Percentiles rank a stretch among this genome's conserved stretches.
Evolutionary conservation across 2,113 vertebrate genomes (phyloP).

Genomic region (Tympanuchus pallidicinctus): DNA sequence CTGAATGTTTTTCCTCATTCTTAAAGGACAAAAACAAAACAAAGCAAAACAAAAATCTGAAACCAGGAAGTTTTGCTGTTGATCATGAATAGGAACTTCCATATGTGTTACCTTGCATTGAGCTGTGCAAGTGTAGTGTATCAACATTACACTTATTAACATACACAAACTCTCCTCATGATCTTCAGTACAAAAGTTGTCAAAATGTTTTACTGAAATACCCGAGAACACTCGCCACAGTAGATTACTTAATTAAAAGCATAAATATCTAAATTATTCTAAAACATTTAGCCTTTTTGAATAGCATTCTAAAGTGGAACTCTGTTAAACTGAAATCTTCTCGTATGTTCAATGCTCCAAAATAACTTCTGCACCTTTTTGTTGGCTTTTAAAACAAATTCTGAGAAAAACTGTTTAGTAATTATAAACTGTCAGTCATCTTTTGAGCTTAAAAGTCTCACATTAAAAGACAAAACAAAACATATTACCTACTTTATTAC

Average conservation of each 20-base stretch:
- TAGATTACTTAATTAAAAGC: background rate
- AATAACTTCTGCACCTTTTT: background rate
- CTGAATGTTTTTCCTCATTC: constrained; percentile 42
- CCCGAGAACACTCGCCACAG: background rate
- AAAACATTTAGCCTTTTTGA: background rate
- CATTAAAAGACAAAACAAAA: background rate
- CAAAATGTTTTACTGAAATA: background rate
- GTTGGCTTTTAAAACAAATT: background rate
- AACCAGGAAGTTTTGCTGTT: background rate
- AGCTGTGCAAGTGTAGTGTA: background rate
- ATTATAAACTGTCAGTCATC: background rate
- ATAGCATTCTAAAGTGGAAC: background rate
- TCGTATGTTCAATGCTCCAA: background rate
- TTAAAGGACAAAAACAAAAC: background rate
- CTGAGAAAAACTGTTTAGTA: background rate
- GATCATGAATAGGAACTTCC: background rate
- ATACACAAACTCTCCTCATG: background rate
- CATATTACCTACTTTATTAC: background rate
- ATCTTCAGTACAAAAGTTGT: background rate
- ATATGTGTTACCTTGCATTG: background rate
- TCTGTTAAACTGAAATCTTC: background rate
- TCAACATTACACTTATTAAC: background rate
- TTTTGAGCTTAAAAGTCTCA: background rate
- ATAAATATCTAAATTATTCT: background rate
- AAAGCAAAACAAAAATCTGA: background rate